Evolutionary conservation across 2,113 vertebrate genomes (phyloP).

Genomic region (Eublepharis macularius): DNA sequence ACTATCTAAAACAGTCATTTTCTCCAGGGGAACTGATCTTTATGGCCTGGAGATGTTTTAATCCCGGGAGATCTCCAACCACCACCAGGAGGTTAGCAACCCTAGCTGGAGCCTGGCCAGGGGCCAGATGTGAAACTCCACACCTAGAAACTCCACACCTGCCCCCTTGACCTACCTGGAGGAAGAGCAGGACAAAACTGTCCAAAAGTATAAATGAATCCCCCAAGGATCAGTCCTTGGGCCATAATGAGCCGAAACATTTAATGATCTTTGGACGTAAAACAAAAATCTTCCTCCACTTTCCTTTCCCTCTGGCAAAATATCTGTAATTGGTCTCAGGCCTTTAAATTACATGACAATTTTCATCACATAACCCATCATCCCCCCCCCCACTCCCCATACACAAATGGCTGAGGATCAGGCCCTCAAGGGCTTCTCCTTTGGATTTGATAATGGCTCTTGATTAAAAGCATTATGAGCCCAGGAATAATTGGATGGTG

Average conservation of each 20-base stretch:
- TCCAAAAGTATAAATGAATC: too few relatives aligned
- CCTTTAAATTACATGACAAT: background rate
- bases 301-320: background rate
- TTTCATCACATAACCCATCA: background rate
- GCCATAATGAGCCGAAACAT: background rate
- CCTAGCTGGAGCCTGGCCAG: too few relatives aligned
- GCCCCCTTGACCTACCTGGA: too few relatives aligned
- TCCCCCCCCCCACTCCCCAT: background rate
- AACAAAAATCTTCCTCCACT: background rate
- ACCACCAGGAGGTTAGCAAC: too few relatives aligned
- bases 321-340: background rate
- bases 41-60: too few relatives aligned
- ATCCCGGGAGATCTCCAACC: too few relatives aligned
- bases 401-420: background rate
- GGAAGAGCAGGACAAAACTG: background rate
- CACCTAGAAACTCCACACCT: too few relatives aligned
- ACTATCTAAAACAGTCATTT: too few relatives aligned
- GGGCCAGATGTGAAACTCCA: too few relatives aligned
- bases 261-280: background rate
- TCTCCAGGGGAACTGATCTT: too few relatives aligned
- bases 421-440: background rate
- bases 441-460: background rate
- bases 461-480: background rate
- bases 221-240: background rate
- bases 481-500: background rate